phyloP scores from a whole-genome alignment of 1,140 invertebrate species.

The Bombus difficillimus region DNA sequence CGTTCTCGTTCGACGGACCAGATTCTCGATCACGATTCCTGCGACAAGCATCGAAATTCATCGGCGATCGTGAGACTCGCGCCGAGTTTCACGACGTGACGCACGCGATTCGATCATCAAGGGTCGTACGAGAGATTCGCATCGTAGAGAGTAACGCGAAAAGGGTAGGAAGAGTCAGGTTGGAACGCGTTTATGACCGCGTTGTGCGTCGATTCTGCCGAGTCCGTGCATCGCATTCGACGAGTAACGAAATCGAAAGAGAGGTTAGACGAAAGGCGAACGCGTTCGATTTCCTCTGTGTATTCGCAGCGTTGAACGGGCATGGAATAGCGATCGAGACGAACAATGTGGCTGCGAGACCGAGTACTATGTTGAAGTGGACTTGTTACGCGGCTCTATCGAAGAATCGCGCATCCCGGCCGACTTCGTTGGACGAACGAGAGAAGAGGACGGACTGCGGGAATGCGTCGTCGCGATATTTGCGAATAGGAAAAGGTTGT shows the following conservation, averaged over 20 bases:
- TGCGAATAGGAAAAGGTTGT: slow-evolving; percentile 8
- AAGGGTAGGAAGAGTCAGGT: too few relatives aligned
- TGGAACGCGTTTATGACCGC: too few relatives aligned
- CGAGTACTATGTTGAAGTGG: slow-evolving; percentile 80
- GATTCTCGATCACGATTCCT: background rate
- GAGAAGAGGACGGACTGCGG: slow-evolving; percentile 46
- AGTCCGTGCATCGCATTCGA: background rate
- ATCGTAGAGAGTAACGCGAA: background rate
- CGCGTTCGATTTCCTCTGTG: background rate
- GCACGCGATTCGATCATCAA: background rate
- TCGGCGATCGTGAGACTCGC: background rate
- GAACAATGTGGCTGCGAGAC: slow-evolving; percentile 23
- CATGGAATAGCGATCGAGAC: background rate
- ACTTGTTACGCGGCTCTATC: slow-evolving; percentile 77
- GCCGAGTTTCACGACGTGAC: background rate
- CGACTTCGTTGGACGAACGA: slow-evolving; percentile 38
- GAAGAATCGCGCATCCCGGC: slow-evolving; percentile 69
- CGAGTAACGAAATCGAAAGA: background rate
- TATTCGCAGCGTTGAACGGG: background rate
- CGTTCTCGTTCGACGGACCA: background rate
- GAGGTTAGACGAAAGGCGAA: background rate
- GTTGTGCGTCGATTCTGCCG: too few relatives aligned
- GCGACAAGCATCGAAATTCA: background rate
- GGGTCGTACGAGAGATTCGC: too few relatives aligned
- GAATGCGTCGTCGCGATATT: background rate